These are phyloP conservation scores for Gymnothorax javanicus DNA, from an alignment of 2,797 vertebrate genomes.

Conservation along the genomic window DNA sequence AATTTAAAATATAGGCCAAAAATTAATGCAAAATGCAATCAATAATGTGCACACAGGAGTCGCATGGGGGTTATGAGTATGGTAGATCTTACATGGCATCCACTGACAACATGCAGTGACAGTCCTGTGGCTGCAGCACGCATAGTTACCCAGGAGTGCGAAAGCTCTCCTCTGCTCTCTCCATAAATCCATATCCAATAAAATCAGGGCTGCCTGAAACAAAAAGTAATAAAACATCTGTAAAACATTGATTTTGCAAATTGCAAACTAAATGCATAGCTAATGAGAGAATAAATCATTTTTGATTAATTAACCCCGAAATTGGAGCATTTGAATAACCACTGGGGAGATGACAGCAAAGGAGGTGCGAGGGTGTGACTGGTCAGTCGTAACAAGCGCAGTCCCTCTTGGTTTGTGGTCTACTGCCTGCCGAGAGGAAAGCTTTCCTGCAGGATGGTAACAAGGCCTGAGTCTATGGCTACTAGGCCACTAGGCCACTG, in stretches of 20 bases:
- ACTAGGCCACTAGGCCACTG: constrained; percentile 51
- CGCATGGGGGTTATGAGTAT: neutral
- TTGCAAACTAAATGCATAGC: constrained; percentile 75
- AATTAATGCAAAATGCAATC: neutral
- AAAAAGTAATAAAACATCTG: constrained; percentile 79
- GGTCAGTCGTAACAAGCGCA: constrained; percentile 39
- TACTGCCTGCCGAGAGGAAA: constrained; percentile 38
- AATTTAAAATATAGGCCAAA: neutral
- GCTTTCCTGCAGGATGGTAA: constrained; percentile 44
- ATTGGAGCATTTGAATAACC: constrained; percentile 71
- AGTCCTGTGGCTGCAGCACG: constrained; percentile 36
- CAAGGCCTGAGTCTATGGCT: constrained; percentile 53
- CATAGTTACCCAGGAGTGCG: constrained; percentile 53
- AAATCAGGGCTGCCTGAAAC: constrained; percentile 78
- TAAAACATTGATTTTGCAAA: constrained; percentile 79
- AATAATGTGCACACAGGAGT: neutral
- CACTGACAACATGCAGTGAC: neutral
- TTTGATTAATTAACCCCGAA: constrained; percentile 84
- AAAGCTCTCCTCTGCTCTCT: constrained; percentile 74
- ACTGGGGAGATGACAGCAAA: constrained; percentile 42
- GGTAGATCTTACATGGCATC: neutral
- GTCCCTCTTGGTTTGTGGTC: constrained; percentile 46
- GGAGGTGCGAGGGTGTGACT: constrained; percentile 31
- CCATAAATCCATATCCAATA: constrained; percentile 82
- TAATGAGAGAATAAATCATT: constrained; percentile 84